Base-by-base conservation (phyloP, 1,140 invertebrate species). In the Neuroterus valhalla region DNA sequence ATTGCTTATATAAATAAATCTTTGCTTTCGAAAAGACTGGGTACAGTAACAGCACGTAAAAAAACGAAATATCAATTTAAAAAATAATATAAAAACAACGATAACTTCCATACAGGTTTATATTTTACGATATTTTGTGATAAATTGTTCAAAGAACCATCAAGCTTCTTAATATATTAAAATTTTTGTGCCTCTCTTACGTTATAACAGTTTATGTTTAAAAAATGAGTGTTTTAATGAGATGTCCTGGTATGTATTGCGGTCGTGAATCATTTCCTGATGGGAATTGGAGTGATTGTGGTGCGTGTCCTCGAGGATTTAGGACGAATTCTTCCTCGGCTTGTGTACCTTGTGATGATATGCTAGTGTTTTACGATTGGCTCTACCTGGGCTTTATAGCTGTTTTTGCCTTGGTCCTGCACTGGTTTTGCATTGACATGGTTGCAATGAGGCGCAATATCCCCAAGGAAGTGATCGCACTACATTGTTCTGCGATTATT, bases 361-460 rank as follows among this genome's bases (percentile, higher is more conserved):
- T 91, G 17, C 94, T 96, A 0, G 90, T 92, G 42, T 92, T 97
- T n/a, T 98, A 99, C 85, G 97, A 98, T 84, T 98, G 96, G 94
- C 91, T 98, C 1, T 99, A 98, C 89, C 91, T 99, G 15, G 96
- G 96, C 2, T 99, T 98, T 83, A 98, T 98, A 96, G 95, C 94
- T 1, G 84, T 98, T 8, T 81, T 97, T 46, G 94, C 96, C 0
- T 86, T 98, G 12, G 93, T 97, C 42, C 89, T 98, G 71, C 97
- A 99, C 88, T 97, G 96, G 92, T 96, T 96, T 82, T 97, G 95
- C 83, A 98, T 98, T 62, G 97, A 98, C 86, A 93, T 92, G 89
- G 93, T 95, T 19, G 92, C 95, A 45, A 94, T 95, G 85, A 92
- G 93, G 79, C 92, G 94, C 82, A 95, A 91, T 87, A 96, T 95